phyloP scores from a whole-genome alignment of 37 sponge, comb jelly and placozoan genomes.

The Bolinopsis microptera region DNA sequence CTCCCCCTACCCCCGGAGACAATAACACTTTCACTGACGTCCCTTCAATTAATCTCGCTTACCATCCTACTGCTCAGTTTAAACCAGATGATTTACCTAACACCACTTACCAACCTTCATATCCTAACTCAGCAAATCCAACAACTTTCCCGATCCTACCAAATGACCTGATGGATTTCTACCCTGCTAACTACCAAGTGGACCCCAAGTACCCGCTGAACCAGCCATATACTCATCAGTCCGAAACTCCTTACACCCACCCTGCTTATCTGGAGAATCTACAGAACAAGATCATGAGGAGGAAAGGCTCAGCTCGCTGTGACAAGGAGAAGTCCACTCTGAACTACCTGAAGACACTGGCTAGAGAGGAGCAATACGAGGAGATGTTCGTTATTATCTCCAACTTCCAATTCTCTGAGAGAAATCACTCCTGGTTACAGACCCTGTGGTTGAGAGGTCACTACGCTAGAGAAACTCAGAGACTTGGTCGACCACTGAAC shows the following conservation, averaged over 20 bases:
- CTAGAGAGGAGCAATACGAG: constrained; percentile 44
- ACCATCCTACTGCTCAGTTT: not conserved
- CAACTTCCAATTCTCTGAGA: constrained; percentile 48
- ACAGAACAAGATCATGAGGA: constrained; percentile 57
- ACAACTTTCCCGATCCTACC: not conserved
- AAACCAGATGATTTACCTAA: not conserved
- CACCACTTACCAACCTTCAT: not conserved
- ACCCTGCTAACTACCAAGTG: not conserved
- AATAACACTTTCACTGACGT: not conserved
- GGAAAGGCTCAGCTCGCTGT: not conserved
- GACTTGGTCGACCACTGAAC: constrained; percentile 5
- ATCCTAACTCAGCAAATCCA: not conserved
- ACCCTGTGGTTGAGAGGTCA: constrained; percentile 58
- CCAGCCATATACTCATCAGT: not conserved
- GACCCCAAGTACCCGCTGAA: constrained; percentile 61
- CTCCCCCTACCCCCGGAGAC: constrained; percentile 28
- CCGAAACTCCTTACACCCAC: not conserved
- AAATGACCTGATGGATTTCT: not conserved
- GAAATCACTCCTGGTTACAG: constrained; percentile 48
- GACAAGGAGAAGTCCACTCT: constrained; percentile 63
- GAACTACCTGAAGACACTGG: constrained; percentile 48
- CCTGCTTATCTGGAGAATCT: constrained; percentile 61
- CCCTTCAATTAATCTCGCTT: not conserved
- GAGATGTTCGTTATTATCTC: constrained; percentile 51
- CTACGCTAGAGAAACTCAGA: constrained; percentile 41